phyloP scores from a whole-genome alignment of 35 echinoderm and acorn worm genomes.

The Ophiothrix spiculata region DNA sequence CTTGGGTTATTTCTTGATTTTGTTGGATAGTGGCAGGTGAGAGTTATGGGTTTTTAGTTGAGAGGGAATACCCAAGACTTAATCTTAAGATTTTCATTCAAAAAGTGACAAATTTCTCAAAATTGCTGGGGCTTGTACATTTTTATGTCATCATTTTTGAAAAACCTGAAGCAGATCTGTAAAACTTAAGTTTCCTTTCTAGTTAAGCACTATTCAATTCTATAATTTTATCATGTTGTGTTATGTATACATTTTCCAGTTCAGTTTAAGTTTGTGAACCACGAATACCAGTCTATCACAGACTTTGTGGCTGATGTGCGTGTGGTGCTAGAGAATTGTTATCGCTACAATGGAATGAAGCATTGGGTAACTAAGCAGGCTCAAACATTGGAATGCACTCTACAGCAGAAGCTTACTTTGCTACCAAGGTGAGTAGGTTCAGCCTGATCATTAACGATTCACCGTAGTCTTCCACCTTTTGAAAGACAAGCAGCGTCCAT shows the following conservation, averaged over 20 bases:
- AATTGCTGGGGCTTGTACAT: not conserved
- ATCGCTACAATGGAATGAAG: slow-evolving; percentile 74
- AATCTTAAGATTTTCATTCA: not conserved
- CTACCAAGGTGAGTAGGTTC: slow-evolving; percentile 67
- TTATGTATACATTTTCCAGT: slow-evolving; percentile 27
- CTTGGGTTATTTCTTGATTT: no score
- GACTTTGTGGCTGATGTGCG: slow-evolving; percentile 61
- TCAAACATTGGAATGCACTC: slow-evolving; percentile 46
- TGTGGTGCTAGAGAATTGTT: slow-evolving; percentile 77
- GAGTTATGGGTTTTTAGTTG: no score
- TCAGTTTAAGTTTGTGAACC: slow-evolving; percentile 59
- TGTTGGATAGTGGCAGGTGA: no score
- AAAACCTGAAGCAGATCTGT: not conserved
- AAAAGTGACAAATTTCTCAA: not conserved
- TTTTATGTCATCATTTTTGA: not conserved
- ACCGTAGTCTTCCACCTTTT: no score
- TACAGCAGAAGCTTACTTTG: slow-evolving; percentile 54
- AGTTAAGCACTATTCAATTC: not conserved
- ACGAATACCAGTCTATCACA: slow-evolving; percentile 49
- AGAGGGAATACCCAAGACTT: no score
- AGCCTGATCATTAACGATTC: no score
- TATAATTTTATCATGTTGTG: not conserved
- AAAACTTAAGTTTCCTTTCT: not conserved
- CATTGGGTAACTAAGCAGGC: slow-evolving; percentile 60
- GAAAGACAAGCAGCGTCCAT: no score